Evolutionary conservation across 2,797 vertebrate species (phyloP), one percentile per base, ranked within the genome.

Genomic region (Paramormyrops hopkinsi): DNA sequence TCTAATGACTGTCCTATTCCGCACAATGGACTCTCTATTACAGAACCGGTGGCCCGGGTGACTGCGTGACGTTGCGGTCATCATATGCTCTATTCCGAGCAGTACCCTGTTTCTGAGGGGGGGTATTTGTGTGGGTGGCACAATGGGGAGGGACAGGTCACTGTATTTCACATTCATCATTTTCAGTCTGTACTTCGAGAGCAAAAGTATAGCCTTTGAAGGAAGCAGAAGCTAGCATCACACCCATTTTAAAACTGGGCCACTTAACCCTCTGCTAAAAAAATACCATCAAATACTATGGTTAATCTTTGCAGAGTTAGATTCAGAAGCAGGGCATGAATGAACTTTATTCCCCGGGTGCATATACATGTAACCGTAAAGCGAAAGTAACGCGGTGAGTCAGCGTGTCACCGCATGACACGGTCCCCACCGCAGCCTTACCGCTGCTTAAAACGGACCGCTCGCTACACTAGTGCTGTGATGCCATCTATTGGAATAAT

Each of bases 401-500:
- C 37, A 73, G 65, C 65, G 29, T 41, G 37, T 76, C 69, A 22
- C 69, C 12, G 8, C 4, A 11, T 29, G 62, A 65, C 25, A 25
- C 3, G 22, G 3, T 3, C 62, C 25, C 62, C 22, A 8, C 22
- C 22, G 56, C 56, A 59, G 19, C 2, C 22, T 29, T 65, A 25
- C 22, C 59, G 11, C 11, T 2, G 25, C 29, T 33, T 14, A 11
- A 14, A 33, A 33, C 19, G 9, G 79, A 50, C 7, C 37, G 4
- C 54, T 56, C 54, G 33, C 14, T 73, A 96, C 94, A 94, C 95
- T 93, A 95, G 96, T 95, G 95, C 96, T 96, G 96, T 95, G 96
- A 96, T 96, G 96, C 96, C 96, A 96, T 96, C 96, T 96, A 96
- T 96, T 96, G 96, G 96, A 96, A 92, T 93, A 96, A 96, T 94